Conservation (phyloP, 2,113 vertebrate genomes). For the Proteles cristata region DNA sequence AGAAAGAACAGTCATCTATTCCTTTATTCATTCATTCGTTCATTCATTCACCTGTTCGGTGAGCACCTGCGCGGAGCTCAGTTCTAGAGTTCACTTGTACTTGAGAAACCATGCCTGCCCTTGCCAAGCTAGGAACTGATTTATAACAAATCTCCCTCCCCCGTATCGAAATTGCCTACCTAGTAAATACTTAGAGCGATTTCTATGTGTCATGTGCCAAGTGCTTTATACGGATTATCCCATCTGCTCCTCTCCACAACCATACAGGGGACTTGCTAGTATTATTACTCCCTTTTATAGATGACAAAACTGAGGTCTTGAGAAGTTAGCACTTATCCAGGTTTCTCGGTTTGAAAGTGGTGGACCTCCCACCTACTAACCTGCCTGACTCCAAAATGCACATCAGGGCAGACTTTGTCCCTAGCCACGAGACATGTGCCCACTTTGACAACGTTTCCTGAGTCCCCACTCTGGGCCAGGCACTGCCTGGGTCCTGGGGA, state of each 20-base stretch:
- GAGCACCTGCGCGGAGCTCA: background rate
- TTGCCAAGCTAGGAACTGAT: background rate
- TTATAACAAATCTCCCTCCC: background rate
- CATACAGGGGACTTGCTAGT: background rate
- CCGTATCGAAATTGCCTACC: background rate
- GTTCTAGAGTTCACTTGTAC: background rate
- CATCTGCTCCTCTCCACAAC: background rate
- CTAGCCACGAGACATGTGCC: background rate
- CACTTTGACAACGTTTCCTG: background rate
- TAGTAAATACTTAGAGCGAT: background rate
- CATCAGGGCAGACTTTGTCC: background rate
- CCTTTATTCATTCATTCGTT: background rate
- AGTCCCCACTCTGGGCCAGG: background rate
- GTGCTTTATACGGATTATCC: background rate
- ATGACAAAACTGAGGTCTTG: background rate
- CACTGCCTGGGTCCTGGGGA: background rate
- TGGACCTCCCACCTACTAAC: background rate
- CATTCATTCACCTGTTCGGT: background rate
- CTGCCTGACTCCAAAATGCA: background rate
- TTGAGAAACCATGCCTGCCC: background rate
- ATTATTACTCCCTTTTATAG: background rate
- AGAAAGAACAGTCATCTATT: background rate
- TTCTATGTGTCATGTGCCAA: background rate
- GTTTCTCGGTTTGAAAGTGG: background rate
- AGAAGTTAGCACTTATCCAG: background rate